Evolutionary conservation across 2,113 vertebrate genomes (phyloP).

Genomic region (Acanthochromis polyacanthus): DNA sequence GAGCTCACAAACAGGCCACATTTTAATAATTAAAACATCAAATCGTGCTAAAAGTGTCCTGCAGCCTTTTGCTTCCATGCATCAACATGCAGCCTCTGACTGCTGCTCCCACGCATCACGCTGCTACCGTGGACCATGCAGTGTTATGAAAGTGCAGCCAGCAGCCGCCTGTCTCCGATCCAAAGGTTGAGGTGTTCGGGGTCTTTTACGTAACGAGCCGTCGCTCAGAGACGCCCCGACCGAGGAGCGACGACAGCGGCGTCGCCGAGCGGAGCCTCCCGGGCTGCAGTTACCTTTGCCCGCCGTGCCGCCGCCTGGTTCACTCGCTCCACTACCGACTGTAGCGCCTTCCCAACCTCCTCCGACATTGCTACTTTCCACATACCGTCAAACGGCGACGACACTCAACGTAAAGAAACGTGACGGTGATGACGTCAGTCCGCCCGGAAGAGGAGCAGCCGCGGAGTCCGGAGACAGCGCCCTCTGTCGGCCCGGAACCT

Average conservation of each 20-base stretch:
- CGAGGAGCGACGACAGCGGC: not conserved
- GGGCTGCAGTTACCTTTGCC: slow-evolving; percentile 75
- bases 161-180: slow-evolving; percentile 16
- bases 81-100: not conserved
- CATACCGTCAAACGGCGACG: slow-evolving; percentile 71
- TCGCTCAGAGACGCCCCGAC: not conserved
- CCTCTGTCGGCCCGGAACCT: slow-evolving; percentile 11
- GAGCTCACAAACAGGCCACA: not conserved
- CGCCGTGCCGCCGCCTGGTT: slow-evolving; percentile 85
- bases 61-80: not conserved
- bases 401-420: slow-evolving; percentile 31
- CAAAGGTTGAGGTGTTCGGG: slow-evolving; percentile 72
- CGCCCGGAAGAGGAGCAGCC: not conserved
- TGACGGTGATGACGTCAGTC: slow-evolving; percentile 39
- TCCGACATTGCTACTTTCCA: slow-evolving; percentile 87
- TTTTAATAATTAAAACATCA: too few relatives aligned
- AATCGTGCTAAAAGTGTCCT: not conserved
- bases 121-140: slow-evolving; percentile 19
- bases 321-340: slow-evolving; percentile 84
- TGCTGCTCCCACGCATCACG: not conserved
- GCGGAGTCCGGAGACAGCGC: not conserved
- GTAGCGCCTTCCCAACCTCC: slow-evolving; percentile 85
- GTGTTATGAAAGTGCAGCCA: slow-evolving; percentile 50
- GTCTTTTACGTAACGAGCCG: slow-evolving; percentile 73
- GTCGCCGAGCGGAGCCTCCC: not conserved